Base-by-base conservation (phyloP, 2,888 invertebrate genomes). In the Mycalesis mineus region DNA sequence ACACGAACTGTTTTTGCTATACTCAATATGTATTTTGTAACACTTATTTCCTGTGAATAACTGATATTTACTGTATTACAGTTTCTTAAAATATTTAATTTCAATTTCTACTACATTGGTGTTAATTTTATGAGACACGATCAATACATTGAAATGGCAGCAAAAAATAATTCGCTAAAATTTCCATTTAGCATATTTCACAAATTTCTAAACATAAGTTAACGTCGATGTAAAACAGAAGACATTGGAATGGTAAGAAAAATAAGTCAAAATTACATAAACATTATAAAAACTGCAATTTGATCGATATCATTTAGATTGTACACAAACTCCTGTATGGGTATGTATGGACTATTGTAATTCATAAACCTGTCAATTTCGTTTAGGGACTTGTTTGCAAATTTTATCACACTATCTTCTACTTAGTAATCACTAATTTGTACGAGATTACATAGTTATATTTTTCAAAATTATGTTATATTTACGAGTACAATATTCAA, bases 41-140 rank as follows among this genome's bases (percentile, higher is more conserved):
- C 61, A 65, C 65, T 59, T 57, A 47, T 51, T 66, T 83, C 86
- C 84, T 87, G 88, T 86, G 80, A 85, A 88, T 88, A 88, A 86
- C 86, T 86, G 84, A 83, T 66, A 83, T 66, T 31, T 52, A 37
- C 37, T n/a, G 54, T 48, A 13, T 37, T 28, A 8, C 13, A 49
- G 37, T 37, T 37, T 0, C 37, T 49, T 37, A 33, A 15, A 36
- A 3, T 9, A 5, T 36, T 36, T 17, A 13, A 14, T 17, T 29
- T 9, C 2, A 31, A 14, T 36, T 29, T 9, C 4, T 45, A 6
- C 9, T 36, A 36, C 36, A 36, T 4, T 36, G 36, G 36, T 36
- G 36, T 11, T 36, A 36, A 15, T 4, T 22, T 22, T 22, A 22
- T 22, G 5, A 22, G 5, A 22, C 22, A 22, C 22, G 22, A 22